Conservation (phyloP, 2,797 vertebrate genomes). For the Hyperoplus immaculatus region DNA sequence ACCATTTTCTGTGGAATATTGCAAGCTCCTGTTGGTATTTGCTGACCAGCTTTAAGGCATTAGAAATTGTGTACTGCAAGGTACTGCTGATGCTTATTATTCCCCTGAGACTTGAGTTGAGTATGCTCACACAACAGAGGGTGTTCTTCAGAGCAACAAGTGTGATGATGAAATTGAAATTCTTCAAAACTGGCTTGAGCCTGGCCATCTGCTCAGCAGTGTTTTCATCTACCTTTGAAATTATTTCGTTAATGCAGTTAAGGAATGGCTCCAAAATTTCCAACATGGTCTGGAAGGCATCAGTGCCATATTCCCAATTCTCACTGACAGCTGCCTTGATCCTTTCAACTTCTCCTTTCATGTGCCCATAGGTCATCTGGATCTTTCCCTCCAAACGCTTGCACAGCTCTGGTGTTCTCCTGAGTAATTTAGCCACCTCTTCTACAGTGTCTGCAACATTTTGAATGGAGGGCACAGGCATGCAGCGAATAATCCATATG, state of each 20-base stretch:
- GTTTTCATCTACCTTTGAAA: constrained; percentile 87
- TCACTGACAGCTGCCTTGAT: constrained; percentile 89
- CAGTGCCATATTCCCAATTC: constrained; percentile 93
- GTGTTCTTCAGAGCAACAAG: constrained; percentile 95
- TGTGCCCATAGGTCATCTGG: constrained; percentile 88
- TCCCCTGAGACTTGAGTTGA: constrained; percentile 97
- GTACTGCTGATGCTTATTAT: constrained; percentile 94
- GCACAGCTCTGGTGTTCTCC: constrained; percentile 87
- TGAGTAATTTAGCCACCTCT: constrained; percentile 90
- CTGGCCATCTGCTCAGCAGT: constrained; percentile 88
- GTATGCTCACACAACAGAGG: constrained; percentile 96
- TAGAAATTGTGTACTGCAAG: constrained; percentile 94
- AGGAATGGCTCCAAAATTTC: constrained; percentile 94
- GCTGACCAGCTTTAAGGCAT: constrained; percentile 95
- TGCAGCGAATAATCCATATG: constrained; percentile 94
- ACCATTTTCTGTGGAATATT: constrained; percentile 98
- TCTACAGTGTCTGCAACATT: constrained; percentile 91
- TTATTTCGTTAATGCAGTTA: constrained; percentile 91
- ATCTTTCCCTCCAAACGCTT: constrained; percentile 90
- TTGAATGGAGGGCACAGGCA: constrained; percentile 91
- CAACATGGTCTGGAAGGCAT: constrained; percentile 93
- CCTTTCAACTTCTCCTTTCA: constrained; percentile 89
- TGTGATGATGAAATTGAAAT: constrained; percentile 96
- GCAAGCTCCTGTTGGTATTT: constrained; percentile 97
- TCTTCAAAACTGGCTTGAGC: constrained; percentile 91